Evolutionary conservation across 1,140 invertebrate genomes (phyloP).

Genomic region (Prorops nasuta): DNA sequence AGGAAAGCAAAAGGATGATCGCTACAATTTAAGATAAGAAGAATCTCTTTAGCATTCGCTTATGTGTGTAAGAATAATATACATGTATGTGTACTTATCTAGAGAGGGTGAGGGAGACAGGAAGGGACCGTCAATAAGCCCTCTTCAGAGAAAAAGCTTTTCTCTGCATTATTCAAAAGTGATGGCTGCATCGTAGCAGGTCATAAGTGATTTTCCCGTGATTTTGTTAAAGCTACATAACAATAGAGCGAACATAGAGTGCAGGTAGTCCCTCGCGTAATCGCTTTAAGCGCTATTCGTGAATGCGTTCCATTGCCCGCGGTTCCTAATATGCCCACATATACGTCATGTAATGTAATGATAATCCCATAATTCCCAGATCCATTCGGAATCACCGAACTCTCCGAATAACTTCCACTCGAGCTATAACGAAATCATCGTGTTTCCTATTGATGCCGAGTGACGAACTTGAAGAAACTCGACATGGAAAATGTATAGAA

Average conservation of each 20-base stretch:
- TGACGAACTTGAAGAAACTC: not conserved
- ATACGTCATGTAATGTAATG: constrained; percentile 26
- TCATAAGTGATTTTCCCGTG: constrained; percentile 4
- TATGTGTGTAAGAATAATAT: too few relatives aligned
- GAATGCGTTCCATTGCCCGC: constrained; percentile 11
- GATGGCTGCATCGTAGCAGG: too few relatives aligned
- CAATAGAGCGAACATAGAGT: constrained; percentile 12
- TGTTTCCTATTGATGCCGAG: constrained; percentile 12
- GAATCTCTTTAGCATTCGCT: too few relatives aligned
- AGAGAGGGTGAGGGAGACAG: too few relatives aligned
- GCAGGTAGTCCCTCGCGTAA: constrained; percentile 24
- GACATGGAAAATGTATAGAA: not conserved
- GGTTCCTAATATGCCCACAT: not conserved
- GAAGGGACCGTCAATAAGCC: too few relatives aligned
- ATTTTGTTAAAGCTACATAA: constrained; percentile 12
- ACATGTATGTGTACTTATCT: too few relatives aligned
- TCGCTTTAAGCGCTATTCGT: constrained; percentile 26
- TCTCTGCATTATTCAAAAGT: too few relatives aligned
- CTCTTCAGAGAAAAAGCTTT: too few relatives aligned
- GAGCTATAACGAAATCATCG: constrained; percentile 15
- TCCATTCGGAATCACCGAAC: constrained; percentile 10
- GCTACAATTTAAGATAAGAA: too few relatives aligned
- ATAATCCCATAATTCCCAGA: constrained; percentile 30
- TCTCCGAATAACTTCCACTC: constrained; percentile 20
- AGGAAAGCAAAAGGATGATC: too few relatives aligned